Base-by-base conservation (phyloP, 2,113 vertebrate species). In the Cynopterus brachyotis region DNA sequence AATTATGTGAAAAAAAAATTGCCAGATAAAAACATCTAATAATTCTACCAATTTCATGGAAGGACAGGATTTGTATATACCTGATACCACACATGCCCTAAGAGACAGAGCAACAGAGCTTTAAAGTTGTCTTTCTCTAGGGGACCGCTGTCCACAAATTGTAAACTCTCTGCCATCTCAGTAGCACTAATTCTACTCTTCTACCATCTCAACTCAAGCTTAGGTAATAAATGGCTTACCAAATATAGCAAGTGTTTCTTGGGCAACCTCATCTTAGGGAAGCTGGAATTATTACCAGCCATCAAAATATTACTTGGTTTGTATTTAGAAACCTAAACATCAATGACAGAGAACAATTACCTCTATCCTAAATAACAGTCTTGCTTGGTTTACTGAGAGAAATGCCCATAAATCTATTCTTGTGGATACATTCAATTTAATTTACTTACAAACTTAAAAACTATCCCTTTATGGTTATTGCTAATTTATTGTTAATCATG, bases 401-500 rank as follows among this genome's bases (percentile, higher is more conserved):
- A 17, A 80, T 88, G 50, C 50, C 59, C 50, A 45, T 53, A 45
- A 93, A 80, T 8, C 76, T 0, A 22, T 45, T 12, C 8, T 20
- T 20, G 37, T 73, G 50, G 2, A 76, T 80, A n/a, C 20, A 59
- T n/a, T 72, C 37, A 84, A 78, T 64, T 82, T 88, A 45, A 60
- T 82, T 94, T 80, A 73, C 12, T 59, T 47, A 50, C 22, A 73
- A 42, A 70, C 30, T 70, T 85, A 66, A 91, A 95, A 88, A 35
- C 15, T 75, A 30, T 8, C 11, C 1, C 5, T 24, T 1, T 69
- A 72, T 42, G 13, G 57, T 16, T 59, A 47, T 89, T 42, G 19
- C 3, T n/a, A 84, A 79, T 45, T 5, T 62, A 60, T 28, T 85
- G 32, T 72, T 66, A 81, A 78, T 40, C 55, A 81, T 72, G 30